Conservation (phyloP, 2,888 invertebrate genomes). For the Argynnis bischoffii region DNA sequence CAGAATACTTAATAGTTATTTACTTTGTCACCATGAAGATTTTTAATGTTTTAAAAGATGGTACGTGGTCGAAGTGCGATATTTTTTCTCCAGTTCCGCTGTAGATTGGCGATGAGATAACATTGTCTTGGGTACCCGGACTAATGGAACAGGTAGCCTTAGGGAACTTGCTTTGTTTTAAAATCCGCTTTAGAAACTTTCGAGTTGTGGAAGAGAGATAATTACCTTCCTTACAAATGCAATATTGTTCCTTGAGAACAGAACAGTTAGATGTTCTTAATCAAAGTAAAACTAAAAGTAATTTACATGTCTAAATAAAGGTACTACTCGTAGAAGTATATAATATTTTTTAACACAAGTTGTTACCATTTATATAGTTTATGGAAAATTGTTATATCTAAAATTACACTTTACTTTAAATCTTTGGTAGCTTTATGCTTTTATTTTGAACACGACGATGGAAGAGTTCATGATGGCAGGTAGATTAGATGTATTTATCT, state of each 20-base stretch:
- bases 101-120: conserved; percentile 38
- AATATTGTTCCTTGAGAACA: neutral
- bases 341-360: too few relatives aligned
- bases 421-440: too few relatives aligned
- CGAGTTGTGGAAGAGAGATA: conserved; percentile 1
- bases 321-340: too few relatives aligned
- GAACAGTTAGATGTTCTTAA: neutral
- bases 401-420: too few relatives aligned
- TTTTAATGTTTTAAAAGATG: conserved; percentile 24
- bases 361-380: too few relatives aligned
- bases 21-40: conserved; percentile 13
- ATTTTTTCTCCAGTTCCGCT: conserved; percentile 36
- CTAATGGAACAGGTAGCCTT: conserved; percentile 31
- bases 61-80: conserved; percentile 28
- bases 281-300: too few relatives aligned
- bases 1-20: conserved; percentile 25
- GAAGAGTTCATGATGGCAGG: too few relatives aligned
- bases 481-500: too few relatives aligned
- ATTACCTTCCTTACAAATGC: conserved; percentile 9
- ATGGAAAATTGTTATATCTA: too few relatives aligned
- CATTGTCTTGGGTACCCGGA: conserved; percentile 30
- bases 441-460: too few relatives aligned
- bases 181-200: neutral
- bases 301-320: too few relatives aligned
- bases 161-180: conserved; percentile 22